Evolutionary conservation across 2,797 vertebrate species (phyloP), one percentile per base, ranked within the genome.

Genomic region (Psittacula derbiana): DNA sequence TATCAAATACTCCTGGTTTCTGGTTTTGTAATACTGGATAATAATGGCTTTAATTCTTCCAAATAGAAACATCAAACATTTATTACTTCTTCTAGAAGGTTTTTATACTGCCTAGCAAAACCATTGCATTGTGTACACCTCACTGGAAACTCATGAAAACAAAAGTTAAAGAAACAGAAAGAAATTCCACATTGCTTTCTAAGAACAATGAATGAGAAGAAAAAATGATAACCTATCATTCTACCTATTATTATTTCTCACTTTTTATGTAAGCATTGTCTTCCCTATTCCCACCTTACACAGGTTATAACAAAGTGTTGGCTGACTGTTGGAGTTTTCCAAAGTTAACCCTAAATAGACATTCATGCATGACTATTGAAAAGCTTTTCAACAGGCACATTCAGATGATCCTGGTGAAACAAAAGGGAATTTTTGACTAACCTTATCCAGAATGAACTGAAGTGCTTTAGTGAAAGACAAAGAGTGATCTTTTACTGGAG

Each of bases 21-120:
- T 96, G 92, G 43, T 84, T 95, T 96, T 90, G 49, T 73, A 93
- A 88, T 86, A 88, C 16, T 62, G 62, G 58, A 81, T 69, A 88
- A 65, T 75, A 92, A 73, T 15, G 25, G 8, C 20, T 82, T 86
- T 40, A 85, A 75, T 88, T 92, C 62, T 75, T 92, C 55, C 58
- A 70, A 94, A 88, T 85, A 86, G 78, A 88, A 95, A 92, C 38
- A 80, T 76, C 58, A 88, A 75, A 70, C 43, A 70, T 60, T 60
- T 79, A 53, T 52, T 75, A 33, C 44, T 89, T 41, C n/a, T 70
- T 88, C 87, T 73, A 75, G 40, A 81, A 64, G 20, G 11, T 36
- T 86, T 78, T 49, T 86, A 17, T 80, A 62, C 5, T 43, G 47
- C 25, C 30, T 80, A 81, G 47, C 11, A 82, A 82, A 94, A 41